Base-by-base conservation (phyloP, 2,888 invertebrate species). In the Mesorhabditis spiculigera region DNA sequence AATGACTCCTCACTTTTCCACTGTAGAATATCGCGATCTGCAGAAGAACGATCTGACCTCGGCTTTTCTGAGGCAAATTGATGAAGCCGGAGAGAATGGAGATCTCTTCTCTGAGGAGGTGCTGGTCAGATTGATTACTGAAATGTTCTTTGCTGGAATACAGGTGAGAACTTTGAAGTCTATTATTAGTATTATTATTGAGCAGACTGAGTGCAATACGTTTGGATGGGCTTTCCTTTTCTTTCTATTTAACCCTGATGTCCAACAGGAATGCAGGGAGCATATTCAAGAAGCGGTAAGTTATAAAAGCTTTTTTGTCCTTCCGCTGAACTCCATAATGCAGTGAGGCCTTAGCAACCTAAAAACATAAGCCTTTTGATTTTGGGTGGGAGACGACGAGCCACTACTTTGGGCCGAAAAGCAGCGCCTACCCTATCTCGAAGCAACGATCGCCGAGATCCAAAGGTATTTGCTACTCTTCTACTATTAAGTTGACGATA, bases 211-310 rank as follows among this genome's bases (percentile, higher is more conserved):
- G 41, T 70, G 70, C 58, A 70, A 70, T 63, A 70, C 70, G 3
- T 70, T 70, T 66, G 70, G 70, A 16, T 70, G 70, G 70, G 67
- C 67, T 4, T 70, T 70, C 28, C 70, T 70, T 45, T 70, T 67
- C 44, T 45, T 70, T 13, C 62, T 65, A 4, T 28, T 63, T 5
- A 10, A 70, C 43, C 70, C 68, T 13, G 70, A 70, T n/a, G 66
- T 70, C 42, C 70, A 70, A 28, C 50, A 63, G 5, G 66, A 63
- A 41, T 43, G 45, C 6, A 62, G 70, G 5, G 4, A 70, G 64
- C 67, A 70, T 16, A 70, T 70, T 43, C 63, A 45, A 63, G 63
- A 67, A n/a, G 58, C 65, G 50, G 70, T 70, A 43, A 68, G 45
- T 68, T 28, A 28, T 28, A 28, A 28, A 28, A 28, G 28, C 28